Evolutionary conservation across 2,888 invertebrate genomes (phyloP).

Genomic region (Rotaria sp.): DNA sequence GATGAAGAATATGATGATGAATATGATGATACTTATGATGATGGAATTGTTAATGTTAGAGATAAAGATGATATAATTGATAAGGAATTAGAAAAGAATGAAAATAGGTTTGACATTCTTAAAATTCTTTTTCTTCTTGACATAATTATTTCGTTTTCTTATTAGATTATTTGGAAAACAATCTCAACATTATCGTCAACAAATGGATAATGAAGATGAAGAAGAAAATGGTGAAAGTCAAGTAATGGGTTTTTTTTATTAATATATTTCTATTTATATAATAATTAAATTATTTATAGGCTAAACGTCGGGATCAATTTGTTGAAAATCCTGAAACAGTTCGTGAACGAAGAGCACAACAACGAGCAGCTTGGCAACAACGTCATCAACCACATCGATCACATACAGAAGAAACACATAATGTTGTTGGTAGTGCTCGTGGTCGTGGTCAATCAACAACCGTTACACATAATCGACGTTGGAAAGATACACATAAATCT

Average conservation of each 20-base stretch:
- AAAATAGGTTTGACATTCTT: not conserved
- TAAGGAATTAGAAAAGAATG: slow-evolving; percentile 15
- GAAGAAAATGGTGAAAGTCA: slow-evolving; percentile 5
- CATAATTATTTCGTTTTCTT: not conserved
- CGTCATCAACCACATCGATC: not conserved
- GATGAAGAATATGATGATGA: slow-evolving; percentile 39
- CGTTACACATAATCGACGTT: not conserved
- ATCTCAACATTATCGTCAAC: not conserved
- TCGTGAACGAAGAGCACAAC: not conserved
- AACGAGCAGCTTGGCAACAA: slow-evolving; percentile 8
- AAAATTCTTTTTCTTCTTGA: no score
- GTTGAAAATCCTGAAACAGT: slow-evolving; percentile 25
- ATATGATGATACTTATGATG: slow-evolving; percentile 41
- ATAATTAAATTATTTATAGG: not conserved
- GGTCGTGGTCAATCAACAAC: slow-evolving; percentile 22
- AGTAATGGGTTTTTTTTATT: not conserved
- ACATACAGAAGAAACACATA: not conserved
- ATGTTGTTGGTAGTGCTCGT: slow-evolving; percentile 6
- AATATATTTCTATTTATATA: not conserved
- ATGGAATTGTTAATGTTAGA: slow-evolving; percentile 16
- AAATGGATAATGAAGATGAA: not conserved
- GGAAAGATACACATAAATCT: not conserved
- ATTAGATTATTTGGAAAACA: not conserved
- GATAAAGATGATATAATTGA: slow-evolving; percentile 32
- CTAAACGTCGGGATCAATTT: not conserved